Base-by-base conservation (phyloP, 2,888 invertebrate species). In the Dimorphilus gyrociliatus region DNA sequence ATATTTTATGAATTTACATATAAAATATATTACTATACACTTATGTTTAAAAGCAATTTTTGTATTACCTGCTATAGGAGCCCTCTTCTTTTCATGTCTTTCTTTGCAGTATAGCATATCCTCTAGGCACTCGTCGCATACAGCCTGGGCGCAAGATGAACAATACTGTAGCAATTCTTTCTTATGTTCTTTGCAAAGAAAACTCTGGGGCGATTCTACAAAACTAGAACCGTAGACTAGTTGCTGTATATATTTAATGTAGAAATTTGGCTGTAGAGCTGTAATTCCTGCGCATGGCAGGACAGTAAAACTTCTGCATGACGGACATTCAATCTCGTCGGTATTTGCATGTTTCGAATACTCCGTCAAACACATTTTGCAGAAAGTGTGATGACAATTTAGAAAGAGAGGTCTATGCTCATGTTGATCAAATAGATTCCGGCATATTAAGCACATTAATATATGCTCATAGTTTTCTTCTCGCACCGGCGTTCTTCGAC, bases 371-470 rank as follows among this genome's bases (percentile, higher is more conserved):
- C 60, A 60, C 23, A 54, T 53, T 33, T 58, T 42, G 37, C 60
- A 60, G 44, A 60, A 58, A 2, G 60, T 58, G 41, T 60, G 60
- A 30, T 60, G 60, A 34, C 60, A 60, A 12, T 55, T 55, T 12
- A 60, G 41, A 47, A 58, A 54, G 40, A 58, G 58, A 16, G 60
- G 60, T 23, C 51, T 39, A 36, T 56, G 55, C 36, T 54, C 55
- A 19, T 43, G 41, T 36, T 55, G 52, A 39, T 60, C 55, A 41
- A 52, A 60, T 16, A 46, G 47, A 37, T 55, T 55, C 15, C 55
- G 42, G 37, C 60, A 60, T 26, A 60, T 57, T 28, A 56, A 47
- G 42, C 60, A 60, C 43, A 39, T 42, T 26, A 45, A 32, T 1
- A 45, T 41, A 21, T 44, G 42, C 36, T 41, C 41, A 25, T 45